Evolutionary conservation across 2,797 vertebrate species (phyloP), one percentile per base, ranked within the genome.

Genomic region (Peromyscus aztecus): DNA sequence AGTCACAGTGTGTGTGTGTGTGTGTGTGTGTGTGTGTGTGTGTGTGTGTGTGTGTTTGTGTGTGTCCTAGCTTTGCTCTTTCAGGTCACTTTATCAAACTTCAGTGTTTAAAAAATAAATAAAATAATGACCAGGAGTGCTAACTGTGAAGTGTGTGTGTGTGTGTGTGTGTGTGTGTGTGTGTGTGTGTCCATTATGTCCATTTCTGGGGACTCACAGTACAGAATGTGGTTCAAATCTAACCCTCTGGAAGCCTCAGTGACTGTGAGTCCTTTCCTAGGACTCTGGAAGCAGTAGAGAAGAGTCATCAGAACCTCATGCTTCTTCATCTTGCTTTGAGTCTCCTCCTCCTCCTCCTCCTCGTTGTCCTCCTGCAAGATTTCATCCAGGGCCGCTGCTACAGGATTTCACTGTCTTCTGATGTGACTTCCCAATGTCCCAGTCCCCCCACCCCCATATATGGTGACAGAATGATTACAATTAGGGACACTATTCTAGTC

Each of bases 321-420:
- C 49, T 11, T 63, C 78, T 81, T 89, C 16, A 2, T 75, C 43
- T 52, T 94, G 81, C 69, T 71, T 73, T 43, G 57, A n/a, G 65
- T 84, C 40, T 86, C 7, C n/a, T n/a, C n/a, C n/a, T n/a, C n/a
- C n/a, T 73, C 87, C 8, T 61, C 14, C 52, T 55, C 59, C 59
- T 89, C 81, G 75, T 57, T 91, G 92, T 31, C 80, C 59, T 46
- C 12, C 7, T 61, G 76, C 4, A 55, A 43, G 52, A 34, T 82
- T 34, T 93, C 96, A 34, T 63, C 63, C 80, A 40, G 19, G 92
- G 43, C 1, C 29, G 16, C 87, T 92, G 87, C 92, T 88, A 95
- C 96, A 94, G 85, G 52, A 86, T 67, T 82, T 91, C 71, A 89
- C 17, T 24, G 14, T 21, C 43, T 91, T 97, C 89, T 84, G 31